phyloP scores from a whole-genome alignment of 2,888 invertebrate genomes.

The Caradrina kadenii region DNA sequence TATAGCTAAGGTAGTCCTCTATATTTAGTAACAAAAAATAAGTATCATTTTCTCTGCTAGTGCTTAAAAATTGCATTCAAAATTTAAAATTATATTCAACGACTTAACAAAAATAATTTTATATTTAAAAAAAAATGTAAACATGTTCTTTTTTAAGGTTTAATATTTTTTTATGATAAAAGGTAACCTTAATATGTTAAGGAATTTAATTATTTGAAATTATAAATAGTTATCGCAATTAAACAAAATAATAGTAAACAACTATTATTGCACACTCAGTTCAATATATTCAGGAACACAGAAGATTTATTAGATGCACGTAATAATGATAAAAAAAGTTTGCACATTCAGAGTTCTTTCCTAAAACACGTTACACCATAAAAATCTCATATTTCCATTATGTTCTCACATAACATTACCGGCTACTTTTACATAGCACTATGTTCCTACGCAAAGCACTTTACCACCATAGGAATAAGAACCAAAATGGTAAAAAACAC shows the following conservation, averaged over 20 bases:
- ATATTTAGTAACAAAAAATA: no score
- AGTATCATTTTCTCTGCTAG: no score
- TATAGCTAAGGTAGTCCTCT: no score
- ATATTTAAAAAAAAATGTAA: no score
- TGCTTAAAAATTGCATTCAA: no score
- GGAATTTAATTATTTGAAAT: no score
- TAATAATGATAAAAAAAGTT: constrained; percentile 47
- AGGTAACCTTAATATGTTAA: no score
- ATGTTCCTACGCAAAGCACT: constrained; percentile 18
- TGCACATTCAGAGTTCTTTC: constrained; percentile 51
- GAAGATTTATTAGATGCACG: constrained; percentile 42
- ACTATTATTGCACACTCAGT: not conserved
- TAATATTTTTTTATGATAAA: no score
- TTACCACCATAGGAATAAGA: constrained; percentile 30
- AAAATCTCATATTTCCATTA: constrained; percentile 62
- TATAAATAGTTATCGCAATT: not conserved
- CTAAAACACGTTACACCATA: constrained; percentile 57
- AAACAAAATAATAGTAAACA: no score
- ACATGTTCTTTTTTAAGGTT: no score
- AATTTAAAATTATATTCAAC: no score
- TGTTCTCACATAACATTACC: constrained; percentile 49
- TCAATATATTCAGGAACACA: constrained; percentile 18
- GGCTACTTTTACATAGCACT: constrained; percentile 47
- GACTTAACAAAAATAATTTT: no score
- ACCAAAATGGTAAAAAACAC: constrained; percentile 18